A percentile compares a stretch with the other conserved stretches of the same genome.
Evolutionary conservation across 2,888 invertebrate genomes (phyloP).

Genomic region (Digitonthophagus gazella): DNA sequence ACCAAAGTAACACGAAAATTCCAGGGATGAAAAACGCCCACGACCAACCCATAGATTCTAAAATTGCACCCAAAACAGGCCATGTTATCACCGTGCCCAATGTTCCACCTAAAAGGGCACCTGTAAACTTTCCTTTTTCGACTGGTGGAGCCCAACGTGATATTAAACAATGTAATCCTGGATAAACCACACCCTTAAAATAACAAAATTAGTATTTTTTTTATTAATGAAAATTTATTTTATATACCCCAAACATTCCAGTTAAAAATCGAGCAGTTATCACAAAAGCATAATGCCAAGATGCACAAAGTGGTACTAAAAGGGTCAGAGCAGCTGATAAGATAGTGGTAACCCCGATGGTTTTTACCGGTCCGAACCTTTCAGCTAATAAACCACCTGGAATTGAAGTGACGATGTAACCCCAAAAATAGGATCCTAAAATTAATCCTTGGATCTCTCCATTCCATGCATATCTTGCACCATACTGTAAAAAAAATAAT

Average conservation of each 20-base stretch:
- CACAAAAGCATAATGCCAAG: constrained; percentile 57
- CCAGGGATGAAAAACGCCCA: constrained; percentile 47
- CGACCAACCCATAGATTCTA: constrained; percentile 46
- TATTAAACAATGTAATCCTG: constrained; percentile 46
- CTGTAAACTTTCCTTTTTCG: constrained; percentile 54
- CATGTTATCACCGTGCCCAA: constrained; percentile 55
- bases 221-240: too few species aligned
- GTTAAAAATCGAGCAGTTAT: constrained; percentile 60
- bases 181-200: constrained; percentile 46
- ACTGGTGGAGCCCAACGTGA: constrained; percentile 53
- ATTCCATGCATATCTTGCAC: constrained; percentile 58
- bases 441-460: constrained; percentile 62
- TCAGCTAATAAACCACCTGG: constrained; percentile 67
- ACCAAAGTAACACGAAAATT: constrained; percentile 42
- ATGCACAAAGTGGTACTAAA: constrained; percentile 61
- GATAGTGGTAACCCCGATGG: constrained; percentile 57
- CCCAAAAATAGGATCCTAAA: constrained; percentile 69
- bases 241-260: constrained; percentile 63
- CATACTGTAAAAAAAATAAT: constrained; percentile 49
- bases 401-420: constrained; percentile 64
- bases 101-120: constrained; percentile 53
- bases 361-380: constrained; percentile 60
- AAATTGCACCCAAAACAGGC: constrained; percentile 50
- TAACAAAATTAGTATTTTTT: background rate
- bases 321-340: constrained; percentile 59